Evolutionary conservation across 1,140 invertebrate species (phyloP).

Genomic region (Phocides pigmalion): DNA sequence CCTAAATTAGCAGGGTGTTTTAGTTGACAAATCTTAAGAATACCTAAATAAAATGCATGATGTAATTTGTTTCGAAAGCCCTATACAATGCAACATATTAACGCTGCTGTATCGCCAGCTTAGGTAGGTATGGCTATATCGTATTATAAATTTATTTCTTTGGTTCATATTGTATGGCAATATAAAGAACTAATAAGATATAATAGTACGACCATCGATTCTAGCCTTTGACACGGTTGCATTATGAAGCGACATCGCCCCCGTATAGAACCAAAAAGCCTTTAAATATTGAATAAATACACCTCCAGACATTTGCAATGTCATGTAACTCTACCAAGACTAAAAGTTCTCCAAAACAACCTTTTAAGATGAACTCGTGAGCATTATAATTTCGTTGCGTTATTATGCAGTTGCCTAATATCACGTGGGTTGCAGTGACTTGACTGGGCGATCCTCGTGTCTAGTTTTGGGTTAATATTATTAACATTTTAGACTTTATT

Average conservation of each 20-base stretch:
- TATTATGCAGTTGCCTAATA: slow-evolving; percentile 69
- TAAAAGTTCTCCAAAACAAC: slow-evolving; percentile 28
- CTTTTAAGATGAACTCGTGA: slow-evolving; percentile 20
- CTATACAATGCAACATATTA: too few species aligned
- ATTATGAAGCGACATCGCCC: slow-evolving; percentile 59
- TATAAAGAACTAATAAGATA: slow-evolving; percentile 16
- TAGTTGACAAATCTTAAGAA: too few species aligned
- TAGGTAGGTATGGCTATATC: too few species aligned
- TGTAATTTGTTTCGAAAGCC: too few species aligned
- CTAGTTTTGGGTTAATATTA: slow-evolving; percentile 38
- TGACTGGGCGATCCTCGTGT: slow-evolving; percentile 51
- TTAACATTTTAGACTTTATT: slow-evolving; percentile 43
- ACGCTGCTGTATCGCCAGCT: too few species aligned
- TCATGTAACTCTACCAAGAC: slow-evolving; percentile 48
- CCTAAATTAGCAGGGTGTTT: too few species aligned
- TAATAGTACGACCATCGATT: slow-evolving; percentile 28
- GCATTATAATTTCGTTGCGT: slow-evolving; percentile 44
- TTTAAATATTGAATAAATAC: slow-evolving; percentile 66
- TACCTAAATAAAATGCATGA: too few species aligned
- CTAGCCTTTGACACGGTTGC: slow-evolving; percentile 63
- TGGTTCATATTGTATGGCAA: not conserved
- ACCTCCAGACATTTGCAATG: slow-evolving; percentile 62
- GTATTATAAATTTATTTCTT: not conserved
- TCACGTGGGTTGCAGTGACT: slow-evolving; percentile 58
- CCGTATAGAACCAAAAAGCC: slow-evolving; percentile 53